Conservation (phyloP, 2,797 vertebrate species). For the Okamejei kenojei region DNA sequence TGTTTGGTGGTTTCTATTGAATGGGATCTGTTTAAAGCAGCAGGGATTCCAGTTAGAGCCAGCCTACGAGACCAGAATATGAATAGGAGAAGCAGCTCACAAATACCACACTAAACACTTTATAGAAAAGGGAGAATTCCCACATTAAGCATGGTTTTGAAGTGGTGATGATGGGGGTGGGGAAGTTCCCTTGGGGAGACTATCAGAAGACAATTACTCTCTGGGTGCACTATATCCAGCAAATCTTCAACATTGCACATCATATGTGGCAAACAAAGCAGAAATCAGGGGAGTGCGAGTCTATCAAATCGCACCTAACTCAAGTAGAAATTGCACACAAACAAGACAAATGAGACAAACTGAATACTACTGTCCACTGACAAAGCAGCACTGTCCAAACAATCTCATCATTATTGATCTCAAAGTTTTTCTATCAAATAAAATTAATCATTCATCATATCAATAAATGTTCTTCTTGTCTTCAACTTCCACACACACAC, state of each 20-base stretch:
- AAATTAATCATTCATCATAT: neutral
- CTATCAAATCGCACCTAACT: constrained; percentile 1
- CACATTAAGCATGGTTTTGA: neutral
- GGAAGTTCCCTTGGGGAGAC: neutral
- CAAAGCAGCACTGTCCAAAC: neutral
- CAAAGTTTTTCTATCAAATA: neutral
- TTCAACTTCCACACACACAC: constrained; percentile 24
- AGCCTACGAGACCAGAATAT: constrained; percentile 35
- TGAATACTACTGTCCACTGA: neutral
- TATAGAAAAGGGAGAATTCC: neutral
- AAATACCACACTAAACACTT: constrained; percentile 25
- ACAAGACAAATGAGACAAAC: neutral
- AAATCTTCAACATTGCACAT: neutral
- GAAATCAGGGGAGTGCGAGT: neutral
- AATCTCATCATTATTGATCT: neutral
- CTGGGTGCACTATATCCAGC: constrained; percentile 5
- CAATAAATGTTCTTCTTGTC: neutral
- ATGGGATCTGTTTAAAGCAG: constrained; percentile 37
- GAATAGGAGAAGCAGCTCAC: constrained; percentile 26
- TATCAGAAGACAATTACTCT: neutral
- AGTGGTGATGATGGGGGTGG: neutral
- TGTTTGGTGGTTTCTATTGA: constrained; percentile 35
- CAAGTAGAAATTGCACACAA: constrained; percentile 28
- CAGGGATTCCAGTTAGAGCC: constrained; percentile 36
- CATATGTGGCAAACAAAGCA: neutral